Base-by-base conservation (phyloP, 1,140 invertebrate genomes). In the Drosophila mayri region DNA sequence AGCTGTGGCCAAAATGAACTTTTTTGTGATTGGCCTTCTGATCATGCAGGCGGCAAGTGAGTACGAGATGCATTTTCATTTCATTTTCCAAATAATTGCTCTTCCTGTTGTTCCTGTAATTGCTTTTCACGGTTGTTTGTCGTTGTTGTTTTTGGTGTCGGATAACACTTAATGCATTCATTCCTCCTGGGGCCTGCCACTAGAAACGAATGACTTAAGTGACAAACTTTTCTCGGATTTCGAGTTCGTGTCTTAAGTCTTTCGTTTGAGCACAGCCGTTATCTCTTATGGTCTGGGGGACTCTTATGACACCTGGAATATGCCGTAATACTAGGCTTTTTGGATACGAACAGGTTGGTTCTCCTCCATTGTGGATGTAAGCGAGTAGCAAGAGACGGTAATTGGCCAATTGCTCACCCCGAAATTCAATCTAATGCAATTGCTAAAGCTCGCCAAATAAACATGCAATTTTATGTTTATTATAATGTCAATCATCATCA, bases 31-130 rank as follows among this genome's bases (percentile, higher is more conserved):
- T 71, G 90, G 90, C 55, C 88, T 92, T 76, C 73, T 92, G 65
- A 92, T 92, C 71, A 92, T 92, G 91, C 91, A 92, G 79, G 91
- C 91, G 72, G 90, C 91, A 88, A 92, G 91, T 92, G 67, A 92
- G 90, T 92, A 70, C 16, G 64, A 60, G 68, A n/a, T 68, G 61
- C 62, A 71, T 28, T 76, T 68, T 64, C 44, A 22, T 41, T 65
- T n/a, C 20, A 44, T 73, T 65, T 65, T 32, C 52, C 37, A n/a
- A 46, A 41, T 41, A 54, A 60, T 52, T 46, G 62, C 44, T 67
- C 46, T 67, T 68, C 65, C 37, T 68, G 44, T 50, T 32, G 37
- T 47, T 71, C 11, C 11, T 40, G n/a, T 58, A 78, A 79, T 68
- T 58, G 43, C 62, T 68, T 65, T 67, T 66, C 20, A 74, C 50